These are phyloP conservation scores for Tigriopus japonicus DNA, from an alignment of 1,140 invertebrate species.

Conservation along the genomic window DNA sequence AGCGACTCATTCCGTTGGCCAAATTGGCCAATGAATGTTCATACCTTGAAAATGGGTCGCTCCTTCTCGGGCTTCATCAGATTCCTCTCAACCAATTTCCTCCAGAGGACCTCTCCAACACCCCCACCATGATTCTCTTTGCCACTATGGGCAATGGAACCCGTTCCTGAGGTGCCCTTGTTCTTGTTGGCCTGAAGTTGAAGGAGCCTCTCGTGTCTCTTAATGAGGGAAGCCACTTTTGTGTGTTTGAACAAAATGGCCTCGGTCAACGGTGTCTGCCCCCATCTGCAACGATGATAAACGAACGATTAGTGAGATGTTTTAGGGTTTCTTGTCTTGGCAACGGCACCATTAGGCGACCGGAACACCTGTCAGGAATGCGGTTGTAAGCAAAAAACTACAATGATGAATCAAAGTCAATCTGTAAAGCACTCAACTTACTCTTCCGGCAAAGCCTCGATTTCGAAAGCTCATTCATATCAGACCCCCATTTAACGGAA, in stretches of 20 bases:
- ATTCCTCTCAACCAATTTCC: not conserved
- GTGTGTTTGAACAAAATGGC: constrained; percentile 57
- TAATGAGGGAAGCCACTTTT: not conserved
- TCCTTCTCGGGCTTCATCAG: not conserved
- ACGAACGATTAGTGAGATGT: not conserved
- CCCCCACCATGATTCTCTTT: not conserved
- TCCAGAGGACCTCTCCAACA: not conserved
- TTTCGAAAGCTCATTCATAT: not conserved
- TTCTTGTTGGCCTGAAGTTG: not conserved
- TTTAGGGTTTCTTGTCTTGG: not conserved
- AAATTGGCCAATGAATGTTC: not conserved
- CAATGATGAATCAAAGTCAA: not conserved
- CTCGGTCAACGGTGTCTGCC: constrained; percentile 66
- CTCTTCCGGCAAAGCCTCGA: too few relatives aligned
- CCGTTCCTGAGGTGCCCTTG: not conserved
- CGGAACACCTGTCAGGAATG: not conserved
- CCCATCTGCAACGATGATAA: constrained; percentile 41
- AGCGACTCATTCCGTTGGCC: too few relatives aligned
- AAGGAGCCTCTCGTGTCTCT: not conserved
- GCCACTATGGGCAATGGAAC: too few relatives aligned
- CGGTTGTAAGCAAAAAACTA: not conserved
- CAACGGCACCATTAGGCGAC: not conserved
- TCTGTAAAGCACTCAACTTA: not conserved
- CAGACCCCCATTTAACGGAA: constrained; percentile 13
- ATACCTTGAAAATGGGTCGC: not conserved